Evolutionary conservation across 2,797 vertebrate species (phyloP), one percentile per base, ranked within the genome.

Genomic region (Danio choprae): DNA sequence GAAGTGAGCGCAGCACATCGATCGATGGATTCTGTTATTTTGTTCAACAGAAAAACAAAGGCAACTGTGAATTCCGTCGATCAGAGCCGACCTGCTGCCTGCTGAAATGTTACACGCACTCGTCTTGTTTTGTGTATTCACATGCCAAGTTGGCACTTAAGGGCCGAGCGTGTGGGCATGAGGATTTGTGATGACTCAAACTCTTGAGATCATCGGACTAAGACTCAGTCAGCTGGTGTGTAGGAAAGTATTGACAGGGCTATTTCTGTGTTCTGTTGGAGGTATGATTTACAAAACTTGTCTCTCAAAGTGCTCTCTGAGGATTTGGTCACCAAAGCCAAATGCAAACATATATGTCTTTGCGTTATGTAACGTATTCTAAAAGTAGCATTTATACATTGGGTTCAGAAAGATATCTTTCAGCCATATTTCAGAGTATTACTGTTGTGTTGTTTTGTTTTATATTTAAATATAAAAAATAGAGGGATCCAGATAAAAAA

Each of bases 121-220:
- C 48, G 63, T 80, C 67, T 78, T 44, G 64, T 62, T 85, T 81
- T 78, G 69, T 77, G 69, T 71, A 60, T 76, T 63, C 29, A 60
- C n/a, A 44, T 71, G 65, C 65, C 55, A 43, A 73, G 74, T 75
- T 79, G 77, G 79, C 62, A 50, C 67, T 69, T 55, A 22, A 83
- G 59, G 51, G 53, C 51, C 12, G 71, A 67, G 63, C 40, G 36
- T 40, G 76, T 65, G 63, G 69, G 77, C 56, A 63, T 75, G 76
- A 67, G 46, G 62, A 59, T 75, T 77, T 80, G 64, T 83, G 74
- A 80, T 85, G 84, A 81, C 74, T 85, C 84, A 83, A 65, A 81
- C 74, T 53, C 79, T 81, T 67, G 59, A 79, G 78, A 68, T 73
- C 68, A 72, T 80, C 50, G 1, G 69, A 56, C 69, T 55, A 73